Base-by-base conservation (phyloP, 2,797 vertebrate genomes). In the Phaenicophaeus curvirostris region DNA sequence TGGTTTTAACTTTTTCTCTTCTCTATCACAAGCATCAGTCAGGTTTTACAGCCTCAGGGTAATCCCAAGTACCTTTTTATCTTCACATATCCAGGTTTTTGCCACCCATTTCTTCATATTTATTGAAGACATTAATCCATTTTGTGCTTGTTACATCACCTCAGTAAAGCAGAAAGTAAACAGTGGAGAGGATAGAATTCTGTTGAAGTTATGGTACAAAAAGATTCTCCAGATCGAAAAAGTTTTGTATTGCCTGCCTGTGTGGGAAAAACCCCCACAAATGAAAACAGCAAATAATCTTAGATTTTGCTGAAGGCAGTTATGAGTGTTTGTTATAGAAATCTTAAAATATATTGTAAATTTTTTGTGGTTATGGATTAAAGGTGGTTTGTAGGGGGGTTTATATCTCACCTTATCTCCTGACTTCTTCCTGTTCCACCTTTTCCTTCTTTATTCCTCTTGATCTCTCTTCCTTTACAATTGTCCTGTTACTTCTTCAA, bases 1-100 rank as follows among this genome's bases (percentile, higher is more conserved):
- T 79, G 84, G 28, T 85, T 79, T 92, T 94, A 87, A 76, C 75
- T 92, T 94, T 92, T 93, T 51, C 77, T 92, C 62, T 85, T 86
- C 67, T 69, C 55, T 85, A 44, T 39, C 21, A 65, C 83, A 94
- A 94, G 68, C 79, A 74, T 66, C 85, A 50, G 5, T 93, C 55
- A 87, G 42, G 51, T 25, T 88, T 96, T 95, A 89, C 18, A 46
- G 9, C 89, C 73, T 73, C 33, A 74, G 54, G 17, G 7, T 92
- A 95, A 94, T 90, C 83, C 33, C 2, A 0, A 85, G 8, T 8
- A 10, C 41, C 59, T 25, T 62, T 62, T 94, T 90, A 76, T 94
- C 84, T 82, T 91, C 65, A 39, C 3, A 1, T 81, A 84, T 62
- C 35, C 85, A 48, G 51, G 68, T 88, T 91, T 90, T 93, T 95